Base-by-base conservation (phyloP, 2,797 vertebrate species). In the Prionace glauca region DNA sequence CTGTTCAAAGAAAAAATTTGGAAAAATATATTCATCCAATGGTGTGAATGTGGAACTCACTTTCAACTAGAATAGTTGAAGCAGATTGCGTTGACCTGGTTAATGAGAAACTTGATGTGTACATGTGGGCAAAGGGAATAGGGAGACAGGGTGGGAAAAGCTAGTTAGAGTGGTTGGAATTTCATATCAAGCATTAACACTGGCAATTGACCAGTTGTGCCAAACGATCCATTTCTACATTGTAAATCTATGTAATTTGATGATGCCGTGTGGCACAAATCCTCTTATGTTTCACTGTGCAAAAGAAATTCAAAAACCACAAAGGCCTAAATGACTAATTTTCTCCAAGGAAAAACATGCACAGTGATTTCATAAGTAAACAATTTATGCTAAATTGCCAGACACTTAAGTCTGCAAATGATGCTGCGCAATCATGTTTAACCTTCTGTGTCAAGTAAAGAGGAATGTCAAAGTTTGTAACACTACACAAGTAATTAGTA, bases 321-420 rank as follows among this genome's bases (percentile, higher is more conserved):
- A 92, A 92, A 92, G 60, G 29, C 32, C 88, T 65, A 62, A 92
- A 92, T 92, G 60, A 92, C 88, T 67, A 62, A 92, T 62, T 92
- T 62, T 65, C 88, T 92, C 88, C 62, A 92, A 92, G 88, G 56
- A 92, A 36, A 92, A 92, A 92, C 65, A 71, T 93, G 62, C 32
- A 45, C 91, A 71, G 91, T 24, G 91, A 71, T 93, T 93, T 93
- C 65, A 71, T 71, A 93, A 93, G 36, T 93, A 93, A 93, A 93
- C 91, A 45, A 65, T 93, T 71, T 71, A 41, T 93, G 91, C 91
- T 93, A 93, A 93, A 69, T 93, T 36, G n/a, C 91, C n/a, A 71
- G 65, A 14, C 91, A 93, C 65, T 93, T 93, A 36, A 93, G 22
- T 93, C 91, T 71, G 91, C 65, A 93, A 93, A 93, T 71, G 65